Evolutionary conservation across 2,888 invertebrate species (phyloP).

Genomic region (Lepetodrilus schrolli): DNA sequence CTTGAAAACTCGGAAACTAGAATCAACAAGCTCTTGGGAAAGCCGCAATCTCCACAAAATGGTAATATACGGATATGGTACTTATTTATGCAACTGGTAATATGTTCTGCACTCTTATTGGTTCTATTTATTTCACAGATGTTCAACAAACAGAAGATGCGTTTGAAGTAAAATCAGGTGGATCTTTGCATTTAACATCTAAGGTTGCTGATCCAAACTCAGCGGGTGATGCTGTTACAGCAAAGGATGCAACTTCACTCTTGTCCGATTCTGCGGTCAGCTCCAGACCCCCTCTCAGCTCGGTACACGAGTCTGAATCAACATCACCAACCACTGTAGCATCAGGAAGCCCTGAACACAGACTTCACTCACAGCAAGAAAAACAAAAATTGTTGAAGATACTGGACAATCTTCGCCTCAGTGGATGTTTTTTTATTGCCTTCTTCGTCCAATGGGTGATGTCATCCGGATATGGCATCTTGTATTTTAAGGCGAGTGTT

Average conservation of each 20-base stretch:
- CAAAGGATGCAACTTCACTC: neutral
- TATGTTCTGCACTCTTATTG: too few species aligned
- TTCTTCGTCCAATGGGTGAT: constrained; percentile 57
- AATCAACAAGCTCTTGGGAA: constrained; percentile 54
- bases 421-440: constrained; percentile 55
- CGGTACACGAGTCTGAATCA: neutral
- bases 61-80: too few species aligned
- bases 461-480: constrained; percentile 55
- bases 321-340: neutral
- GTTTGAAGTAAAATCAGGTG: too few species aligned
- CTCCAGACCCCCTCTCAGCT: neutral
- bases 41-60: too few species aligned
- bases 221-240: neutral
- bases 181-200: too few species aligned
- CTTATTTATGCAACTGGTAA: too few species aligned
- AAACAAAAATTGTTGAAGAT: neutral
- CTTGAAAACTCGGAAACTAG: constrained; percentile 60
- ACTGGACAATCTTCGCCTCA: constrained; percentile 56
- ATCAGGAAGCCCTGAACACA: neutral
- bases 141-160: too few species aligned
- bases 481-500: constrained; percentile 64
- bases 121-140: too few species aligned
- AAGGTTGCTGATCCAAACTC: too few species aligned
- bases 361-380: neutral
- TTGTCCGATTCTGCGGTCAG: neutral